Conservation (phyloP, 2,113 vertebrate species). For the Myotis yumanensis region DNA sequence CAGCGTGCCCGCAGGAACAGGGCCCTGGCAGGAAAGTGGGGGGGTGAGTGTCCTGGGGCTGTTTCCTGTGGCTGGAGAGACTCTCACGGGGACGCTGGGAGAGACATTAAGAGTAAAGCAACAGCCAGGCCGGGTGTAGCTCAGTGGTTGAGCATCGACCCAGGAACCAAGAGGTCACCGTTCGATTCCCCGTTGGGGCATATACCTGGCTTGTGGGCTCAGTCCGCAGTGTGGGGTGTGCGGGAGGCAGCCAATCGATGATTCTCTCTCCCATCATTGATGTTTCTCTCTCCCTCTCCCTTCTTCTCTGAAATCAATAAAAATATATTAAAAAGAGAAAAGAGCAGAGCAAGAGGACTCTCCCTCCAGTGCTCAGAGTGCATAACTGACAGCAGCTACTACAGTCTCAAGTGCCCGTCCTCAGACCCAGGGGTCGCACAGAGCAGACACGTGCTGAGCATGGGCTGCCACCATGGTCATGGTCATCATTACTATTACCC, state of each 20-base stretch:
- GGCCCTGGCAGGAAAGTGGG: background rate
- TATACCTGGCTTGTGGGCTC: too few relatives aligned
- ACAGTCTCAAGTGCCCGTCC: background rate
- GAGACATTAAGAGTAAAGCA: background rate
- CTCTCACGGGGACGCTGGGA: background rate
- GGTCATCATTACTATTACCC: fast-evolving
- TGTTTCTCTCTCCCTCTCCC: too few relatives aligned
- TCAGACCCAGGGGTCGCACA: background rate
- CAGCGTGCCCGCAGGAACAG: background rate
- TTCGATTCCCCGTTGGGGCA: too few relatives aligned
- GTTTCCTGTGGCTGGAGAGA: background rate
- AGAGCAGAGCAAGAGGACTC: background rate
- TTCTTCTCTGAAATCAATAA: too few relatives aligned
- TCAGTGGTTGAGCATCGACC: too few relatives aligned
- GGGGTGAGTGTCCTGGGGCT: background rate
- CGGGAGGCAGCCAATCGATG: too few relatives aligned
- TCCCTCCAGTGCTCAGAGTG: background rate
- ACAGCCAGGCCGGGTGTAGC: too few relatives aligned
- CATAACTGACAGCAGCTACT: background rate
- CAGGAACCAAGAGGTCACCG: too few relatives aligned
- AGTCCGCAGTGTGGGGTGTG: too few relatives aligned
- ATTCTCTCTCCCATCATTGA: too few relatives aligned
- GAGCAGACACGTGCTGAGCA: background rate
- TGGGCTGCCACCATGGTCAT: background rate
- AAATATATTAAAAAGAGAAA: too few relatives aligned